phyloP scores from a whole-genome alignment of 1,140 invertebrate genomes.

The Drosophila littoralis region DNA sequence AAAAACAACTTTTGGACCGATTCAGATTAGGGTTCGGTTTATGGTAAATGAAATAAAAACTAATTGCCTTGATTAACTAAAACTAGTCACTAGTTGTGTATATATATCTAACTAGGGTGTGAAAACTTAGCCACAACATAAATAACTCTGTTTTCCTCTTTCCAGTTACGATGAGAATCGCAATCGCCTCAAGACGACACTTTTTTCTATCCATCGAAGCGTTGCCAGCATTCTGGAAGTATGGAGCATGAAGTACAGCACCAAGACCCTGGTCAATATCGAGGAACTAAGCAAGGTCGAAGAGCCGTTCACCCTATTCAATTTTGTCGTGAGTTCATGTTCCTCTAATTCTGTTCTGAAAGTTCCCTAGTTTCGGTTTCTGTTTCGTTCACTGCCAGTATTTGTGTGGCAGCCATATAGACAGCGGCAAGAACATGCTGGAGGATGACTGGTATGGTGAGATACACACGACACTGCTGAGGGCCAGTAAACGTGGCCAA shows the following conservation, averaged over 20 bases:
- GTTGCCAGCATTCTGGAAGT: conserved; percentile 92
- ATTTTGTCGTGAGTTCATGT: conserved; percentile 85
- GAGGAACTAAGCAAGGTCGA: conserved; percentile 85
- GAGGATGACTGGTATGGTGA: conserved; percentile 87
- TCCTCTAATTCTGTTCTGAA: too few species aligned
- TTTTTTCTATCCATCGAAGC: conserved; percentile 93
- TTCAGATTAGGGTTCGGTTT: too few species aligned
- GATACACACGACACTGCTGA: conserved; percentile 87
- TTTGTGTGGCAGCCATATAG: conserved; percentile 85
- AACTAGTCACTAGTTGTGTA: too few species aligned
- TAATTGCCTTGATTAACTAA: too few species aligned
- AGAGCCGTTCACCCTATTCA: conserved; percentile 87
- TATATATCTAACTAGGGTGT: too few species aligned
- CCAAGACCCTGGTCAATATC: conserved; percentile 84
- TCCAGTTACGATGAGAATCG: conserved; percentile 85
- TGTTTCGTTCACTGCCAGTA: conserved; percentile 80
- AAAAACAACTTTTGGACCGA: too few species aligned
- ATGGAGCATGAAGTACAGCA: conserved; percentile 87
- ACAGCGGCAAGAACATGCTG: conserved; percentile 85
- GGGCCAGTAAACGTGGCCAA: conserved; percentile 90
- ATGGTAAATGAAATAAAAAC: too few species aligned
- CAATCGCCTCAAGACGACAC: conserved; percentile 86
- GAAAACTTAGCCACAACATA: too few species aligned
- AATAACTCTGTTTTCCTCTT: too few species aligned
- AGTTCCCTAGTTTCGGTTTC: neutral